phyloP scores from a whole-genome alignment of 2,113 vertebrate genomes.

The Elanoides forficatus region DNA sequence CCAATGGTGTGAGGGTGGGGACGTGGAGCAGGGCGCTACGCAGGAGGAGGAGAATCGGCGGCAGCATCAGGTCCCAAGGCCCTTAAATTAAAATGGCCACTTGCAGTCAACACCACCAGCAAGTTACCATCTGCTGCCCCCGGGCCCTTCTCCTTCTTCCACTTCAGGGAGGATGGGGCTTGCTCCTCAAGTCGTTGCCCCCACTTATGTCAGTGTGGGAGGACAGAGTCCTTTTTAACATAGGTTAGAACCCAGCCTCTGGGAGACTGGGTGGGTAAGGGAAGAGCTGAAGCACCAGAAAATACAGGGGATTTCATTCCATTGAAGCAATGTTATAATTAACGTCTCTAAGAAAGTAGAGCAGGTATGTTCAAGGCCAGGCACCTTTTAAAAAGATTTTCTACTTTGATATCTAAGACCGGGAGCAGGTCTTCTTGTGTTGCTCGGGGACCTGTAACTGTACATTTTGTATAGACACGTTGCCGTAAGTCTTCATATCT shows the following conservation, averaged over 20 bases:
- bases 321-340: background rate
- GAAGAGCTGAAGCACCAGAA: background rate
- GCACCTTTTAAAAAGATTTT: background rate
- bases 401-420: background rate
- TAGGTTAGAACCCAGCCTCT: background rate
- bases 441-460: background rate
- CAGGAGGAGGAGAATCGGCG: background rate
- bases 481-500: background rate
- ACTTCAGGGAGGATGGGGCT: background rate
- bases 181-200: background rate
- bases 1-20: background rate
- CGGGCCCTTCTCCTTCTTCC: background rate
- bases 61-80: background rate
- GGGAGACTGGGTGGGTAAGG: background rate
- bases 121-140: background rate
- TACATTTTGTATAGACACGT: background rate
- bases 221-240: background rate
- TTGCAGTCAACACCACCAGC: background rate
- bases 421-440: background rate
- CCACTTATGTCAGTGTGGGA: background rate
- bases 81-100: slow-evolving; percentile 69
- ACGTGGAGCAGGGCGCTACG: background rate
- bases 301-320: background rate
- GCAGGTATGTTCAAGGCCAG: background rate
- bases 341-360: background rate